phyloP scores from a whole-genome alignment of 2,888 invertebrate species.

The Schizaphis graminum region DNA sequence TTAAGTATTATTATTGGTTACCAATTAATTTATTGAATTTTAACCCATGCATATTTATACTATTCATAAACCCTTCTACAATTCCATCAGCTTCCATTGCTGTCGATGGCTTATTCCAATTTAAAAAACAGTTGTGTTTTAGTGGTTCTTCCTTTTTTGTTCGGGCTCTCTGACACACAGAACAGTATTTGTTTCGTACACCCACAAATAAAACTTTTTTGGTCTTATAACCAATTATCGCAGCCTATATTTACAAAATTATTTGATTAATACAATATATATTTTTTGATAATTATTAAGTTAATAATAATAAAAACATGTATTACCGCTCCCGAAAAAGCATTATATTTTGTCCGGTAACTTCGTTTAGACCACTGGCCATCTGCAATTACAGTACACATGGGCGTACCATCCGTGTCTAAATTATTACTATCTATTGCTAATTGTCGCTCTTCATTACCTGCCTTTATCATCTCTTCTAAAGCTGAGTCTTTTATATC shows the following conservation, averaged over 20 bases:
- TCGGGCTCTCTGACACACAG: conserved; percentile 23
- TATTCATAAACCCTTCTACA: too few species aligned
- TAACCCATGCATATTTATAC: too few species aligned
- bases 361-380: not conserved
- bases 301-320: too few species aligned
- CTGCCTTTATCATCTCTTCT: conserved; percentile 36
- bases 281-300: not conserved
- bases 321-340: conserved; percentile 31
- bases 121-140: too few species aligned
- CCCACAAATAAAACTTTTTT: conserved; percentile 10
- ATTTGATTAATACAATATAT: not conserved
- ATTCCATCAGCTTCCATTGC: too few species aligned
- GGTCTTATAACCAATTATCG: not conserved
- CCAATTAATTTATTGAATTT: too few species aligned
- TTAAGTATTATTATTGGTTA: too few species aligned
- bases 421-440: not conserved
- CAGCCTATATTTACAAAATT: conserved; percentile 18
- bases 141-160: not conserved
- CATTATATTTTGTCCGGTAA: conserved; percentile 20
- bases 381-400: conserved; percentile 23
- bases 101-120: too few species aligned
- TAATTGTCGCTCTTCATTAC: conserved; percentile 17
- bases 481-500: not conserved
- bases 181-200: conserved; percentile 12
- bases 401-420: not conserved